Evolutionary conservation across 2,113 vertebrate genomes (phyloP), one percentile per base, ranked within the genome.

Genomic region (Bolborhynchus lineola): DNA sequence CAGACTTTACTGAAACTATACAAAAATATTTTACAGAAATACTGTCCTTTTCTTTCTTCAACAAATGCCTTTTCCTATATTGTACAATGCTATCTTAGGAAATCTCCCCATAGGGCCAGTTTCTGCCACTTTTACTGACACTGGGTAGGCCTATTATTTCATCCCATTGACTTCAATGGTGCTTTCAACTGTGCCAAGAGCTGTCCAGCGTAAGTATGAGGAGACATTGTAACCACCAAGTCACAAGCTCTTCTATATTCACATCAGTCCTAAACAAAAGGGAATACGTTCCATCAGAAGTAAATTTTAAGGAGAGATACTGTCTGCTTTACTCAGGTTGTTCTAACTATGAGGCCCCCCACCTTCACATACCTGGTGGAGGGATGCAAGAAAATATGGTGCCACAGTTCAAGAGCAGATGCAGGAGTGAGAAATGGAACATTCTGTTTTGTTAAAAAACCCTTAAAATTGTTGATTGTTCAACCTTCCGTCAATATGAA

Each of bases 391-490:
- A 70, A 79, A 72, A 84, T 26, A 49, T 1, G 1, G 13, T 59
- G n/a, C n/a, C 28, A 25, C 7, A 0, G 0, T 16, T 78, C 70
- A 6, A 64, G 13, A 70, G 35, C 1, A 2, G 59, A 16, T 12
- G 8, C 3, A 3, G 10, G 35, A 49, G 33, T 50, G 3, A 78
- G n/a, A 72, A 64, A 39, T 57, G 15, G 28, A 68, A 8, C 11
- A 33, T 29, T 71, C n/a, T 10, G 8, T 33, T 72, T 39, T 67
- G 16, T 59, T 25, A 24, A 69, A 90, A 65, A 24, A 23, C 6
- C 0, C 2, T 12, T 71, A 82, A 62, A 42, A 70, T 3, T 39
- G 3, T 33, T 63, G 24, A 31, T 68, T 33, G 49, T 25, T 55
- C 76, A 41, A 82, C 28, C 8, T 65, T 85, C 35, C 50, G 44